Base-by-base conservation (phyloP, 2,888 invertebrate genomes). In the Zelleria hepariella region DNA sequence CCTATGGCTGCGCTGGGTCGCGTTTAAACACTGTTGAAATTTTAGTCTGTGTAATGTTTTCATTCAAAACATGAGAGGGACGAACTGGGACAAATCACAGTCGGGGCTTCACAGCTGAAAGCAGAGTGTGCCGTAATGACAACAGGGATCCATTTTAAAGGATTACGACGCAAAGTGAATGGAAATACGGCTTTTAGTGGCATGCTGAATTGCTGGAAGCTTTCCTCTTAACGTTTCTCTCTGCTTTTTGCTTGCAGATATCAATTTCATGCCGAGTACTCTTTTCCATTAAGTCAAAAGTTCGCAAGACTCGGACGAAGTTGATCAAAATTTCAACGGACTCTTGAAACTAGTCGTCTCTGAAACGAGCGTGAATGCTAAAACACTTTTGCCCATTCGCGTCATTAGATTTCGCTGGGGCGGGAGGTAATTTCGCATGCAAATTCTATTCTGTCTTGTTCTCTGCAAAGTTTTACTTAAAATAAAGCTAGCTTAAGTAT, bases 31-130 rank as follows among this genome's bases (percentile, higher is more conserved):
- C 32, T 15, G n/a, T n/a, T n/a, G 32, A 42, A 10, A 42, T 42
- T 10, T 42, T 42, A 15, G 32, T 15, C 15, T 15, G 15, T 10
- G 15, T 10, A 75, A 79, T 80, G 79, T 80, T 82, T 80, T 73
- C 70, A 75, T 78, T 78, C 73, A 78, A 79, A 83, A 80, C 75
- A 78, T 61, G 54, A 61, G 61, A 66, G 26, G 6, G n/a, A 64
- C 65, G 68, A 70, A 79, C 69, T 78, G 67, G 78, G 76, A 72
- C 78, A 77, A 74, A 78, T 73, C 71, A 68, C 67, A 66, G 63
- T 62, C 54, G 63, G 58, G 10, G 64, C 67, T 61, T 63, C 64
- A 60, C 68, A 63, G 69, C 69, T 67, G 72, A 68, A 63, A 63
- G 65, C 66, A 53, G 57, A 49, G 32, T 42, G 62, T 64, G 64